Base-by-base conservation (phyloP, 2,113 vertebrate species). In the Nanger granti region DNA sequence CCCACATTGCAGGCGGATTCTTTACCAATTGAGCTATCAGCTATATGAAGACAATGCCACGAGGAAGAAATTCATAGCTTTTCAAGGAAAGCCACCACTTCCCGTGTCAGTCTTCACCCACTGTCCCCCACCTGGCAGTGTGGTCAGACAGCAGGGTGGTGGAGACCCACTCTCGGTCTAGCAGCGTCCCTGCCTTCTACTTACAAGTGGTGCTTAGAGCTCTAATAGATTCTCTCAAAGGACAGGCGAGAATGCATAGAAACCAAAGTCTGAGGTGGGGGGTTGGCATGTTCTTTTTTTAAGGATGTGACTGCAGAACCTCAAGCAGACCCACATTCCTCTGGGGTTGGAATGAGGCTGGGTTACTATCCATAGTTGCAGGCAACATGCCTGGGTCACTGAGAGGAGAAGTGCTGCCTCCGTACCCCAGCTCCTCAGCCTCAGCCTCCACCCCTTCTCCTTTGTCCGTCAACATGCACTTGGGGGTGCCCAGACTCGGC, bases 191-290 rank as follows among this genome's bases (percentile, higher is more conserved):
- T 44, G 62, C 28, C 22, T 86, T 55, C 89, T 44, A 4, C 84
- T 52, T 60, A 8, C 79, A 12, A 2, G 22, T 1, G 10, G n/a
- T 14, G 0, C 80, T 34, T 14, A 18, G 41, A 20, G 2, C 41
- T 14, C 49, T 14, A 17, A 59, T 7, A 20, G 82, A 3, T 13
- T 2, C 28, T 26, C 55, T 59, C 5, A 3, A 52, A 47, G 54
- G 49, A 60, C 52, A 64, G 24, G 41, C 2, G 9, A 26, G 86
- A 34, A 31, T 0, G 28, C 34, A 37, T 24, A 57, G 52, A 47
- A 31, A 2, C 52, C 0, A 11, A 57, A 28, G 28, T 8, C 12
- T 0, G 24, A 24, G 29, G 4, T 2, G 0, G 28, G 24, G 44
- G 5, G 18, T 1, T 8, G 47, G 22, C 3, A 18, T 8, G 28